These are phyloP conservation scores for Gnathonemus echidnorhynchus DNA, from an alignment of 2,113 vertebrate species.

Conservation along the genomic window DNA sequence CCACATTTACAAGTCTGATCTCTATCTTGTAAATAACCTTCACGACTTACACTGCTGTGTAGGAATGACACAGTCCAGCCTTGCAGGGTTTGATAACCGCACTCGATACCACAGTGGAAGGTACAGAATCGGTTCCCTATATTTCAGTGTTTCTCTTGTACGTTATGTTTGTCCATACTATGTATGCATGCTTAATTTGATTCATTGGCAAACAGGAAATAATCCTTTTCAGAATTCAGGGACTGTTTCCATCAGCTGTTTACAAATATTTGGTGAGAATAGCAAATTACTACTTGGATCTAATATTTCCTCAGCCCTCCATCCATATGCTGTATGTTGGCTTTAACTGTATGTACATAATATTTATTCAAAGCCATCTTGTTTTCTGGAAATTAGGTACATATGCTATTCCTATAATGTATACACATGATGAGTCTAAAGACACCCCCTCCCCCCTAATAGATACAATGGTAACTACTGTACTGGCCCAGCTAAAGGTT, in stretches of 20 bases:
- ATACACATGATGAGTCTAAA: neutral
- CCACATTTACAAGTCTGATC: neutral
- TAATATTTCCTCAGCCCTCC: neutral
- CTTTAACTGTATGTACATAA: neutral
- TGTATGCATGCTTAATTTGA: neutral
- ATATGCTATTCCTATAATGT: neutral
- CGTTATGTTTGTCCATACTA: neutral
- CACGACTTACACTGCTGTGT: neutral
- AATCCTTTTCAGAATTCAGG: neutral
- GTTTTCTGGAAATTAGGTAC: neutral
- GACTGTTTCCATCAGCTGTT: neutral
- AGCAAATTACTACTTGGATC: neutral
- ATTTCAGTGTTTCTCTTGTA: neutral
- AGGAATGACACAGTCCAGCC: neutral
- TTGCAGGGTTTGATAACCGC: neutral
- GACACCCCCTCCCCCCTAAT: neutral
- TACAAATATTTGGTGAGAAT: neutral
- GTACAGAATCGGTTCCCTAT: neutral
- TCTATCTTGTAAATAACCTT: neutral
- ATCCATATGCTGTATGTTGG: slow-evolving; percentile 8
- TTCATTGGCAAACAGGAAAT: neutral
- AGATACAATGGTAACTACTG: neutral
- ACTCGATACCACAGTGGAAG: neutral
- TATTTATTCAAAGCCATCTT: neutral
- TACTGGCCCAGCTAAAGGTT: neutral